phyloP scores from a whole-genome alignment of 1,140 invertebrate genomes.

The Venturia canescens region DNA sequence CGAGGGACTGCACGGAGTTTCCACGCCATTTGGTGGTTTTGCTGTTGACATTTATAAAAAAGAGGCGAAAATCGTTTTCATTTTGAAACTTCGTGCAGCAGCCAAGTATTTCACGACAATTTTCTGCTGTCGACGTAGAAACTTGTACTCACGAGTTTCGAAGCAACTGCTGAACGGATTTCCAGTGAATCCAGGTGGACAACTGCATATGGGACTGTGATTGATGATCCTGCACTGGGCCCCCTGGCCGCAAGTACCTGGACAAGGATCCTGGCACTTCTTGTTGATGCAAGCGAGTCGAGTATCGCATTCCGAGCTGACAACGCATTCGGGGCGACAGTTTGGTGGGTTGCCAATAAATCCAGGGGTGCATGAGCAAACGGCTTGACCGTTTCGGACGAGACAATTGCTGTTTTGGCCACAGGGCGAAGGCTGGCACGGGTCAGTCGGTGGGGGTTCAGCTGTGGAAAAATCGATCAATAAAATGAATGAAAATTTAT shows the following conservation, averaged over 20 bases:
- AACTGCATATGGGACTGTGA: conserved; percentile 78
- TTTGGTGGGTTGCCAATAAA: conserved; percentile 77
- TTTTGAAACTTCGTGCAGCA: too few relatives aligned
- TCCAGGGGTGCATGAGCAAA: conserved; percentile 77
- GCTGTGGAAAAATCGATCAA: neutral
- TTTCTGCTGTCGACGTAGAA: too few relatives aligned
- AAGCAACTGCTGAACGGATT: conserved; percentile 64
- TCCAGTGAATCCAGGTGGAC: conserved; percentile 67
- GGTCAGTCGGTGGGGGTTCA: conserved; percentile 61
- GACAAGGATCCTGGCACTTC: conserved; percentile 79
- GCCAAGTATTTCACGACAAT: too few relatives aligned
- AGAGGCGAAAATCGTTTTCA: too few relatives aligned
- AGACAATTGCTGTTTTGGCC: conserved; percentile 78
- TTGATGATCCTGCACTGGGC: conserved; percentile 79
- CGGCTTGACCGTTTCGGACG: conserved; percentile 71
- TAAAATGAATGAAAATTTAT: neutral
- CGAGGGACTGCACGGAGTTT: conserved; percentile 78
- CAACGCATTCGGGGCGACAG: conserved; percentile 80
- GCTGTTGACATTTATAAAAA: conserved; percentile 50
- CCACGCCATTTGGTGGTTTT: conserved; percentile 46
- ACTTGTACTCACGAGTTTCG: conserved; percentile 59
- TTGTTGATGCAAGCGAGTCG: conserved; percentile 77
- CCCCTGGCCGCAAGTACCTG: conserved; percentile 79
- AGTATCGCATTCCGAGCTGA: conserved; percentile 79
- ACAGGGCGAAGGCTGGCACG: conserved; percentile 79